phyloP scores from a whole-genome alignment of 2,888 invertebrate species.

The Thymelicus lineola region DNA sequence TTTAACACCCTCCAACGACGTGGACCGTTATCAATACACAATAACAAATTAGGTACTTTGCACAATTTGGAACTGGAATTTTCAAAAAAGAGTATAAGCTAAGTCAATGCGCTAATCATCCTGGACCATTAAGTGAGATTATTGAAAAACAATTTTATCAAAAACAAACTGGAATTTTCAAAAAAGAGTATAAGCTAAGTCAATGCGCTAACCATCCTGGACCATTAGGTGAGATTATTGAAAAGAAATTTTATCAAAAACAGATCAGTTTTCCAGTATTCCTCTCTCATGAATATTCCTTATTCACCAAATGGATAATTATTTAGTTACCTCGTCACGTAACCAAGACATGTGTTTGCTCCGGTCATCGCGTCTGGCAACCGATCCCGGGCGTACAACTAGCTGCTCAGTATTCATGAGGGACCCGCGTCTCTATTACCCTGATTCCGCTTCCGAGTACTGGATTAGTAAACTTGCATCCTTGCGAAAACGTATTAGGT shows the following conservation, averaged over 20 bases:
- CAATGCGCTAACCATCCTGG: no score
- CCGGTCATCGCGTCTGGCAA: conserved; percentile 24
- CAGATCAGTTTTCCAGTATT: not conserved
- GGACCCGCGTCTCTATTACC: conserved; percentile 66
- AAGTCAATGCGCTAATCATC: no score
- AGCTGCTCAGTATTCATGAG: conserved; percentile 75
- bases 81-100: no score
- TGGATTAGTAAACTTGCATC: conserved; percentile 61
- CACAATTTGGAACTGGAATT: not conserved
- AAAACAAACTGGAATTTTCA: no score
- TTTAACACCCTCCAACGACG: not conserved
- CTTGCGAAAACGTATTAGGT: conserved; percentile 15
- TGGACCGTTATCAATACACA: no score
- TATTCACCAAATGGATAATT: not conserved
- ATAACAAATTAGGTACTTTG: not conserved
- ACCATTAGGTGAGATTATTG: no score
- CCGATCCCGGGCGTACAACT: not conserved
- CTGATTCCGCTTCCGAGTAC: conserved; percentile 72
- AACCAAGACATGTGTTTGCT: conserved; percentile 21
- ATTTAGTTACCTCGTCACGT: conserved; percentile 9
- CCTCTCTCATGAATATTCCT: not conserved
- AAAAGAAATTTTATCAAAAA: no score
- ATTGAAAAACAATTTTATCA: no score
- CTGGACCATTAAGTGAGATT: no score
- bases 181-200: no score